Evolutionary conservation across 2,888 invertebrate species (phyloP).

Genomic region (Himalopsyche tibetana): DNA sequence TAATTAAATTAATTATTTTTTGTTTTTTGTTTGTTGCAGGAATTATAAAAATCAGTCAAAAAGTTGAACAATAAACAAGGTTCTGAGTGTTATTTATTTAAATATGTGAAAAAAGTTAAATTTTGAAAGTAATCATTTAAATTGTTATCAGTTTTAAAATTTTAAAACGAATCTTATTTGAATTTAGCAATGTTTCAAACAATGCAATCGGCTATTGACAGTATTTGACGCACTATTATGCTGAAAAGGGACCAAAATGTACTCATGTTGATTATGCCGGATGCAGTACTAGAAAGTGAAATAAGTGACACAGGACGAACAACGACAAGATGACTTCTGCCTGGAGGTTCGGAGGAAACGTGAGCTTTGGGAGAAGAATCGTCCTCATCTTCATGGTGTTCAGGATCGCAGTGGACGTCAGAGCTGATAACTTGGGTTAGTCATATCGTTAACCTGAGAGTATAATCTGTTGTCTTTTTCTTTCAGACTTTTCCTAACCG

Average conservation of each 20-base stretch:
- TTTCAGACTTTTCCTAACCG: no score
- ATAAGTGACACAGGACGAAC: neutral
- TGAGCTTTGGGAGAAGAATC: conserved; percentile 13
- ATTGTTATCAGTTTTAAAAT: no score
- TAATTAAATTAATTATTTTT: neutral
- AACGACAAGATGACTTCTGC: conserved; percentile 44
- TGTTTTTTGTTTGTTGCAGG: neutral
- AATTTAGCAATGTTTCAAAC: neutral
- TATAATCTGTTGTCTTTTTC: neutral
- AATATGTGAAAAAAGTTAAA: no score
- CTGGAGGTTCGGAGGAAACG: conserved; percentile 32
- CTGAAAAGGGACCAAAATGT: neutral
- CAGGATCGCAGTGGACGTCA: conserved; percentile 36
- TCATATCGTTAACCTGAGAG: conserved; percentile 57
- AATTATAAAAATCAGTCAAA: neutral
- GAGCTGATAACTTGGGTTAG: conserved; percentile 63
- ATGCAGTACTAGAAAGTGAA: neutral
- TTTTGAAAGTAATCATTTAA: no score
- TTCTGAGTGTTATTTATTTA: no score
- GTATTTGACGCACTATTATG: conserved; percentile 8
- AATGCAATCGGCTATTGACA: neutral
- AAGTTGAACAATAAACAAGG: neutral
- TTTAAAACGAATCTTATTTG: no score
- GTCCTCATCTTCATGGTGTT: conserved; percentile 56
- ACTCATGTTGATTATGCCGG: neutral